A percentile compares a stretch with the other conserved stretches of the same genome.
Evolutionary conservation across 1,140 invertebrate species (phyloP).

Genomic region (Dreissena rostriformis): DNA sequence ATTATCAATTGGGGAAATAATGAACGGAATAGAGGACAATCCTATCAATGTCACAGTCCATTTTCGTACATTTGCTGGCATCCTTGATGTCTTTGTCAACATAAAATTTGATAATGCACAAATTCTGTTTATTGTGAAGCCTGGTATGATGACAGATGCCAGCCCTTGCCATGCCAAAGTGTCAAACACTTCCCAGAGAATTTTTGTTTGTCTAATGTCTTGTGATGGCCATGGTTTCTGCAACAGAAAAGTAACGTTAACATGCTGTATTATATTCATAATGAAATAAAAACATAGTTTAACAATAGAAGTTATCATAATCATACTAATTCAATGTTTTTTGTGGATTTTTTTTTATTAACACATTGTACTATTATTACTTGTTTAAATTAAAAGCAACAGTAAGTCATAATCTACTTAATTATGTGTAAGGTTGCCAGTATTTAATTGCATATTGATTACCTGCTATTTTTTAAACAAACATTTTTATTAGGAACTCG

Average conservation of each 20-base stretch:
- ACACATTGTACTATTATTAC: too few species aligned
- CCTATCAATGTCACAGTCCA: slow-evolving; percentile 90
- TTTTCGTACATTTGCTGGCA: slow-evolving; percentile 84
- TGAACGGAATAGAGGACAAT: slow-evolving; percentile 93
- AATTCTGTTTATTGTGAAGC: slow-evolving; percentile 94
- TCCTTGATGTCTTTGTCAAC: slow-evolving; percentile 82
- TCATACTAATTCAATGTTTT: too few species aligned
- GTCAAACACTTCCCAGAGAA: slow-evolving; percentile 86
- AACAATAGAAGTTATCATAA: too few species aligned
- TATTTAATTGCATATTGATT: too few species aligned
- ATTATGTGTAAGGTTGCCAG: too few species aligned
- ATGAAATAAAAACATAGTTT: too few species aligned
- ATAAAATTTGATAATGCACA: slow-evolving; percentile 85
- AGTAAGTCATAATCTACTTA: too few species aligned
- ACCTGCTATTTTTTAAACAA: too few species aligned
- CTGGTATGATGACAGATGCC: slow-evolving; percentile 95
- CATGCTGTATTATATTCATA: too few species aligned
- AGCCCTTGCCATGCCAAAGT: slow-evolving; percentile 96
- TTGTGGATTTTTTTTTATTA: too few species aligned
- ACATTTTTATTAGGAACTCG: slow-evolving; percentile 76
- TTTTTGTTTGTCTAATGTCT: slow-evolving; percentile 63
- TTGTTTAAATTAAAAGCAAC: too few species aligned
- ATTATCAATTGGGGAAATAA: slow-evolving; percentile 94
- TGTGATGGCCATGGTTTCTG: slow-evolving; percentile 68
- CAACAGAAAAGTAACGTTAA: slow-evolving; percentile 29